Base-by-base conservation (phyloP, 2,113 vertebrate species). In the Equus quagga region DNA sequence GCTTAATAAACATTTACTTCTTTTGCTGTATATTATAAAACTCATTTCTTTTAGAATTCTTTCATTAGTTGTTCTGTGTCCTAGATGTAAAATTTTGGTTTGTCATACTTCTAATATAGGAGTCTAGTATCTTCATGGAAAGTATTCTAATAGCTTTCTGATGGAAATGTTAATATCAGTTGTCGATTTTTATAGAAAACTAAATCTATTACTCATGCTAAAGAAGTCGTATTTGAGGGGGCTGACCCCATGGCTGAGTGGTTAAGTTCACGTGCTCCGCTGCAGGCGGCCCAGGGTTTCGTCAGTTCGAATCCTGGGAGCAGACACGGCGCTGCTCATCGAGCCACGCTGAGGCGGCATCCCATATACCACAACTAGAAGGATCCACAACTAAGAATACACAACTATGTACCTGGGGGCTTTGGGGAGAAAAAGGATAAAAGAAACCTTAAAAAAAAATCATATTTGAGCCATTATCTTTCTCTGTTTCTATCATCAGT, bases 131-230 rank as follows among this genome's bases (percentile, higher is more conserved):
- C 13, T 70, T 93, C 15, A 9, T 80, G 49, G 41, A 78, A 87
- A 88, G 17, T 88, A 65, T 88, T 93, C 44, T 73, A 69, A 49
- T 87, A 78, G n/a, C 31, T 72, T 84, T 69, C 21, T 82, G 26
- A 89, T 89, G 44, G 46, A 95, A 86, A 73, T 82, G 15, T 81
- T 44, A 86, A 33, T 69, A 73, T 12, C 49, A 76, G 6, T 85
- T 73, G 13, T 76, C 28, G 58, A 46, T 67, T 96, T 96, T 56
- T 96, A 81, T 54, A 82, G 41, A 83, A 72, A 87, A 80, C 4
- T 8, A 26, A 58, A 64, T 65, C 2, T 64, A 69, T 73, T 72
- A 12, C 11, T 19, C 13, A 54, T 73, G 21, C 23, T 65, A 96
- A 91, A 95, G 17, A 78, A 62, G 91, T 51, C 12, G 5, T 36